Evolutionary conservation across 2,113 vertebrate genomes (phyloP).

Genomic region (Butorides virescens): DNA sequence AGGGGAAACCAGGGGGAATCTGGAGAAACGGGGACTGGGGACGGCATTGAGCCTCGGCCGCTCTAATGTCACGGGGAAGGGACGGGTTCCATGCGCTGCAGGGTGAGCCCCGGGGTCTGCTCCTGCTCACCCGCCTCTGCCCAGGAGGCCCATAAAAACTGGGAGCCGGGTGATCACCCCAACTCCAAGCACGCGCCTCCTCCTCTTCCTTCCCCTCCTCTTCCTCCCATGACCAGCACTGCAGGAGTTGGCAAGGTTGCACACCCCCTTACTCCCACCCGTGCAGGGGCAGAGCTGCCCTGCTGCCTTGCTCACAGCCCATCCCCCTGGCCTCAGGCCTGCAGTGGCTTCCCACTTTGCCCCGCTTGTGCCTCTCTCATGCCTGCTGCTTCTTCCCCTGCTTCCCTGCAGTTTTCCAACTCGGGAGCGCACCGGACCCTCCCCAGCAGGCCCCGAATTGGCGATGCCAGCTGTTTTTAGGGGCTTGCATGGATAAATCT

Average conservation of each 20-base stretch:
- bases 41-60: accelerated
- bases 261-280: neutral
- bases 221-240: neutral
- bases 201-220: neutral
- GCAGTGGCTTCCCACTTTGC: neutral
- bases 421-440: neutral
- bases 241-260: neutral
- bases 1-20: neutral
- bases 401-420: accelerated
- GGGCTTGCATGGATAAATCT: neutral
- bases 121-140: neutral
- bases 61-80: accelerated
- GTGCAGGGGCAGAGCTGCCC: neutral
- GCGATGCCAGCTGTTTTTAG: neutral
- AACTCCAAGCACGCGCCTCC: neutral
- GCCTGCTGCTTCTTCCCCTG: neutral
- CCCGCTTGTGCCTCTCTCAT: neutral
- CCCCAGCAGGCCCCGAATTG: neutral
- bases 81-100: accelerated
- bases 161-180: neutral
- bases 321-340: neutral
- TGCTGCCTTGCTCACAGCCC: neutral
- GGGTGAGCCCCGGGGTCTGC: neutral
- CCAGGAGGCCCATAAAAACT: neutral
- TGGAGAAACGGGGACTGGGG: neutral